These are phyloP conservation scores for Megaceryle alcyon DNA, from an alignment of 2,797 vertebrate species.

Conservation along the genomic window DNA sequence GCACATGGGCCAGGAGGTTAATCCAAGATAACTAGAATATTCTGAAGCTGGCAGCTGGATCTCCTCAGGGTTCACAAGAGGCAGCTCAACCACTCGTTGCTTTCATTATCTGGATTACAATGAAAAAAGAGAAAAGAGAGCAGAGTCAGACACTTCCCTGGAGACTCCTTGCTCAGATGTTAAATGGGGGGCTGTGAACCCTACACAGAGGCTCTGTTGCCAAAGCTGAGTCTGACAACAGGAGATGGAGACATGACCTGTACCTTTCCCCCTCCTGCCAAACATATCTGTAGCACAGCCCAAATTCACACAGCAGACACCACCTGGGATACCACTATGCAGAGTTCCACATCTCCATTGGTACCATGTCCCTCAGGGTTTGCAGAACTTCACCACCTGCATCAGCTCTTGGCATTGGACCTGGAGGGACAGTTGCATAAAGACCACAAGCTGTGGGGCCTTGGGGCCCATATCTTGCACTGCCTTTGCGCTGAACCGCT, in stretches of 20 bases:
- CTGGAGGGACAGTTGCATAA: not conserved
- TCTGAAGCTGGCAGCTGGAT: not conserved
- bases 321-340: not conserved
- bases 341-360: accelerated
- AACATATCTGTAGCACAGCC: not conserved
- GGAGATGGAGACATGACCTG: not conserved
- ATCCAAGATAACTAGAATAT: conserved; percentile 28
- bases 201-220: not conserved
- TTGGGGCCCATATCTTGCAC: accelerated
- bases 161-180: not conserved
- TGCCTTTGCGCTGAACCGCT: not conserved
- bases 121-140: conserved; percentile 15
- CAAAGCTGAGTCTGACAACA: not conserved
- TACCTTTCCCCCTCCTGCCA: not conserved
- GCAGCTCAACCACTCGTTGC: not conserved
- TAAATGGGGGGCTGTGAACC: not conserved
- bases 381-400: not conserved
- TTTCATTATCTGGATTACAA: conserved; percentile 56
- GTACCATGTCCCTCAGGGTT: not conserved
- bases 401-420: not conserved
- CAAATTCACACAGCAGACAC: not conserved
- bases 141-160: conserved; percentile 4
- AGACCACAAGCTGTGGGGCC: not conserved
- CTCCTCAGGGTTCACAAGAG: not conserved
- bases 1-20: not conserved